Evolutionary conservation across 2,797 vertebrate species (phyloP), one percentile per base, ranked within the genome.

Genomic region (Pterois miles): DNA sequence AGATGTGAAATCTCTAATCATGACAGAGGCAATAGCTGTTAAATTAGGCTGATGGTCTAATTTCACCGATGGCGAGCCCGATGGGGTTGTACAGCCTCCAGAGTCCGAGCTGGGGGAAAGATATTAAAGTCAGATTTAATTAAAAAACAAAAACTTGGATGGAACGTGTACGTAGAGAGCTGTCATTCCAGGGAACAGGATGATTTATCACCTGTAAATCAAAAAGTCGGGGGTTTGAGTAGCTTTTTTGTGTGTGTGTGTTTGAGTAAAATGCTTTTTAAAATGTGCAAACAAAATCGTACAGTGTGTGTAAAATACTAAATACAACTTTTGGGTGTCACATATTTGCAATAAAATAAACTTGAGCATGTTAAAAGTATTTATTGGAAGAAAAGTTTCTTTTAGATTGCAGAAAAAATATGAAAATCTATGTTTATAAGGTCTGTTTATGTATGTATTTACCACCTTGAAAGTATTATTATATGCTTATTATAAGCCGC

Each of bases 121-220:
- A 75, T 62, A 67, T 79, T 72, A 60, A 69, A 81, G 66, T 53
- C 56, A 25, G 29, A 78, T 87, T 82, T 64, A 73, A 86, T 86
- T 59, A 57, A 74, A 85, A 73, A 69, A 73, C 25, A 46, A 38
- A 38, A 50, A 33, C n/a, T 50, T 31, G 54, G 64, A 73, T 64
- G 36, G 53, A 74, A 57, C 58, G 16, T 25, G 56, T 48, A 48
- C 23, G 23, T 16, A 58, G 36, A 46, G 31, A 56, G 56, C 25
- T 12, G 60, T 14, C 5, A 10, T 36, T 60, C 56, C 38, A 59
- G 11, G 18, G 10, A 58, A 33, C 59, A 27, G 23, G 14, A 29
- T 34, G 60, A 84, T 25, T 68, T 57, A 80, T 65, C 20, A 34
- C 12, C 23, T 68, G 14, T 31, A 23, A 59, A 36, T 18, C 8